Conservation (phyloP, 2,797 vertebrate genomes). For the Crossoptilon crossoptilon region DNA sequence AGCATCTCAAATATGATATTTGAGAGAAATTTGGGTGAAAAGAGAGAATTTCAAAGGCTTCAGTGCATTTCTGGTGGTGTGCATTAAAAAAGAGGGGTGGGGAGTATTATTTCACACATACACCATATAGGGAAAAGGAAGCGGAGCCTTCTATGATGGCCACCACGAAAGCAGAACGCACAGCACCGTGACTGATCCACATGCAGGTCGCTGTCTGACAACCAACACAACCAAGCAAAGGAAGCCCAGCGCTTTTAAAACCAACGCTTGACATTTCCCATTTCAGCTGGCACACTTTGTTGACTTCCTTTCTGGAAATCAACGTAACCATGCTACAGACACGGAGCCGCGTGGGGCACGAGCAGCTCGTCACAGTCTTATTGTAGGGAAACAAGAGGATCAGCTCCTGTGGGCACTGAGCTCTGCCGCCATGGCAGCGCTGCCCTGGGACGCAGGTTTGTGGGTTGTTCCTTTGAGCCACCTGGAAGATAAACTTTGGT, state of each 20-base stretch:
- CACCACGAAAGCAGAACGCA: neutral
- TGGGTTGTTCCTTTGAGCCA: constrained; percentile 25
- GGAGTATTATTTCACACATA: neutral
- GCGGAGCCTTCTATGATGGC: neutral
- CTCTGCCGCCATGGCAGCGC: neutral
- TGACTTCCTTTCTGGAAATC: neutral
- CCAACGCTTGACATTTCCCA: neutral
- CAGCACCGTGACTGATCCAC: neutral
- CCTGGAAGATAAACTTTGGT: constrained; percentile 71
- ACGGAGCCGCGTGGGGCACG: fast-evolving
- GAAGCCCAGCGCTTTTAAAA: neutral
- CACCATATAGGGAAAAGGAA: neutral
- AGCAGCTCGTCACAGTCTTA: neutral
- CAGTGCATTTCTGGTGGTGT: neutral
- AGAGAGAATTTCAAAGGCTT: neutral
- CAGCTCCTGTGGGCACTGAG: neutral
- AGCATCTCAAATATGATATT: neutral
- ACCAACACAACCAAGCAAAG: neutral
- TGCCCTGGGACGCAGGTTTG: neutral
- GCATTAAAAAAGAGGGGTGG: neutral
- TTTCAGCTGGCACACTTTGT: neutral
- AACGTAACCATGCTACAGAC: neutral
- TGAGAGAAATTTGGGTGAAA: too few species aligned
- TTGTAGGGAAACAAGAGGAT: neutral
- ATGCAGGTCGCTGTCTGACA: neutral